Evolutionary conservation across 1,140 invertebrate species (phyloP).

Genomic region (Pararge aegeria): DNA sequence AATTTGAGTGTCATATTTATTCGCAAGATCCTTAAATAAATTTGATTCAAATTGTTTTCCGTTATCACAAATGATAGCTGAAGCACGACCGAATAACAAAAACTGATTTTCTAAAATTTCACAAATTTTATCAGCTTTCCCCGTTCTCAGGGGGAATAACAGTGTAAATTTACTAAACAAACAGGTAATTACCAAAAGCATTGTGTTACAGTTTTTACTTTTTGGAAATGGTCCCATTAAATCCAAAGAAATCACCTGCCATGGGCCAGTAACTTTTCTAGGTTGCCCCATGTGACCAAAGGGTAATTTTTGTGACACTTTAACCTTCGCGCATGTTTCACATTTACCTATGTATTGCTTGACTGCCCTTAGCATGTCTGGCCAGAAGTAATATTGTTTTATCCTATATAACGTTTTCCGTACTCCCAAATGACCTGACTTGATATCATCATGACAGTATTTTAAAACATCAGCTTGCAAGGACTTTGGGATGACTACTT

Average conservation of each 20-base stretch:
- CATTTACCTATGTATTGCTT: conserved; percentile 34
- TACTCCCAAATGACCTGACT: conserved; percentile 24
- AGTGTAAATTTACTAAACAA: conserved; percentile 36
- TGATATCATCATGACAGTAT: conserved; percentile 15
- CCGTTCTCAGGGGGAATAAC: conserved; percentile 31
- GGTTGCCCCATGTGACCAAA: conserved; percentile 32
- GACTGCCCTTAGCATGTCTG: conserved; percentile 12
- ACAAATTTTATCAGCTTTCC: no score
- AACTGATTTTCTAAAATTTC: not conserved
- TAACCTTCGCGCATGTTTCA: no score
- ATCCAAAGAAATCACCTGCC: no score
- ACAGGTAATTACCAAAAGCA: conserved; percentile 33
- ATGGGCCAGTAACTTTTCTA: conserved; percentile 30
- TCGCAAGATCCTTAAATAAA: conserved; percentile 26
- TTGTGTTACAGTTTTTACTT: conserved; percentile 31
- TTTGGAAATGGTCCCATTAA: conserved; percentile 38
- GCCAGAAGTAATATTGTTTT: no score
- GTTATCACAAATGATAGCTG: no score
- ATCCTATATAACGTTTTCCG: conserved; percentile 14
- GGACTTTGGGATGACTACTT: no score
- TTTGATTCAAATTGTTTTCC: conserved; percentile 35
- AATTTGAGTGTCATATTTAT: conserved; percentile 11
- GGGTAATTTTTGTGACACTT: conserved; percentile 18
- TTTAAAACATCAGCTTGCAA: conserved; percentile 21
- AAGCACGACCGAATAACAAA: conserved; percentile 15